Percentiles rank a stretch among this genome's conserved stretches.
Conservation (phyloP, 2,113 vertebrate genomes). For the Australoheros scitulus region DNA sequence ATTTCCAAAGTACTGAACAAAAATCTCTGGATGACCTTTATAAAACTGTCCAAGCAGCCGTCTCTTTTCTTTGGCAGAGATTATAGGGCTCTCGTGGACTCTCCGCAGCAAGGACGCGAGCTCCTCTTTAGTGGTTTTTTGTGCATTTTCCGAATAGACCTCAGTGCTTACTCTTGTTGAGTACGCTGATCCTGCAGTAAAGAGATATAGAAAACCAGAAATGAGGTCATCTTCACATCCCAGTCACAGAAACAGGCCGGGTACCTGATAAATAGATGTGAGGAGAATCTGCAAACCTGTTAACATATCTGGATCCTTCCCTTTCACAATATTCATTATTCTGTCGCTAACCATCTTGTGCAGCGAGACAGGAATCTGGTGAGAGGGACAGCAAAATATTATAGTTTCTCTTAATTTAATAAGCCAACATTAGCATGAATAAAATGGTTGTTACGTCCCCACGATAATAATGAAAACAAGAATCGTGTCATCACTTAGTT, state of each 20-base stretch:
- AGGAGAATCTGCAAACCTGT: slow-evolving; percentile 78
- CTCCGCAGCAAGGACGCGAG: slow-evolving; percentile 85
- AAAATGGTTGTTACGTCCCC: too few species aligned
- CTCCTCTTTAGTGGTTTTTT: slow-evolving; percentile 89
- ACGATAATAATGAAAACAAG: neutral
- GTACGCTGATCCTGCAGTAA: slow-evolving; percentile 83
- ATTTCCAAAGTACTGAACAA: slow-evolving; percentile 93
- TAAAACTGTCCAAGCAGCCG: slow-evolving; percentile 91
- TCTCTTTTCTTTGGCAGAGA: slow-evolving; percentile 90
- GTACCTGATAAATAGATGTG: neutral
- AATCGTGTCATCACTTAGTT: neutral
- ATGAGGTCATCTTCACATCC: neutral
- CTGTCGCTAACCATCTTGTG: slow-evolving; percentile 96
- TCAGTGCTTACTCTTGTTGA: slow-evolving; percentile 83
- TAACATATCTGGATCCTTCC: slow-evolving; percentile 84
- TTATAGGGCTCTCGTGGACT: slow-evolving; percentile 88
- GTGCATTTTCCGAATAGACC: slow-evolving; percentile 78
- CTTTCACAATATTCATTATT: slow-evolving; percentile 85
- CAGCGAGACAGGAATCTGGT: slow-evolving; percentile 87
- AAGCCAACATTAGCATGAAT: neutral
- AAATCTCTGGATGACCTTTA: slow-evolving; percentile 91
- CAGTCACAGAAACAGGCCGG: neutral
- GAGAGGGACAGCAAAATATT: slow-evolving; percentile 3
- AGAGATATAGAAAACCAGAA: neutral
- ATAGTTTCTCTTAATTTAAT: neutral